A percentile compares a stretch with the other conserved stretches of the same genome.
Evolutionary conservation across 2,888 invertebrate species (phyloP).

Genomic region (Campoplex nolae): DNA sequence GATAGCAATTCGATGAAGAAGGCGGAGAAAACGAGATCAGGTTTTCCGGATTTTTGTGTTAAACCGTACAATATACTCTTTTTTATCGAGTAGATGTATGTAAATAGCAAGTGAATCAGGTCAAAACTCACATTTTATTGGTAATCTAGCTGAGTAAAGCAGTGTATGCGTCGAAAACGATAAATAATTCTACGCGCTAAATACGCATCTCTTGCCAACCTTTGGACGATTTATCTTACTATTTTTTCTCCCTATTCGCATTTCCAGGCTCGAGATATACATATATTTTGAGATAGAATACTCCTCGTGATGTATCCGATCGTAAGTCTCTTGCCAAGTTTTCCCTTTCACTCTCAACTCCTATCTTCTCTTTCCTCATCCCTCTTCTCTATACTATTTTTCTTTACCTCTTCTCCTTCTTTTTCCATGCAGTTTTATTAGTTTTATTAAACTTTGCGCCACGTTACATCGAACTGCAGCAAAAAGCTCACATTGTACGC

Average conservation of each 20-base stretch:
- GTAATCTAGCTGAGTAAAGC: background rate
- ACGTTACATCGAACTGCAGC: conserved; percentile 42
- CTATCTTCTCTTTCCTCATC: conserved; percentile 54
- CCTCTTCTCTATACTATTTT: conserved; percentile 50
- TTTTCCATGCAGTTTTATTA: conserved; percentile 33
- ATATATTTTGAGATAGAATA: conserved; percentile 15
- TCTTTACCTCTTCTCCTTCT: conserved; percentile 34
- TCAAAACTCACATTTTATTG: background rate
- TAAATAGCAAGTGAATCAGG: background rate
- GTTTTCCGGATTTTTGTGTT: conserved; percentile 1
- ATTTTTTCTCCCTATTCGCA: conserved; percentile 64
- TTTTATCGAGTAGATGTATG: too few relatives aligned
- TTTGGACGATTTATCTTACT: conserved; percentile 49
- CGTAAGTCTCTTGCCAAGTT: conserved; percentile 59
- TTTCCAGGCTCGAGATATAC: conserved; percentile 34
- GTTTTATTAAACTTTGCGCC: conserved; percentile 44
- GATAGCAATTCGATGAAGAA: conserved; percentile 1
- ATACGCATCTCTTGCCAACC: background rate
- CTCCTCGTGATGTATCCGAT: conserved; percentile 45
- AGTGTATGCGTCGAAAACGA: background rate
- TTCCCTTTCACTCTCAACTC: conserved; percentile 64
- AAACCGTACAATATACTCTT: too few relatives aligned
- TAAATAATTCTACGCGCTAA: background rate
- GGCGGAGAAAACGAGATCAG: background rate
- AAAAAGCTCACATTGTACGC: conserved; percentile 60